Evolutionary conservation across 2,113 vertebrate species (phyloP).

Genomic region (Dendrocopos noguchii): DNA sequence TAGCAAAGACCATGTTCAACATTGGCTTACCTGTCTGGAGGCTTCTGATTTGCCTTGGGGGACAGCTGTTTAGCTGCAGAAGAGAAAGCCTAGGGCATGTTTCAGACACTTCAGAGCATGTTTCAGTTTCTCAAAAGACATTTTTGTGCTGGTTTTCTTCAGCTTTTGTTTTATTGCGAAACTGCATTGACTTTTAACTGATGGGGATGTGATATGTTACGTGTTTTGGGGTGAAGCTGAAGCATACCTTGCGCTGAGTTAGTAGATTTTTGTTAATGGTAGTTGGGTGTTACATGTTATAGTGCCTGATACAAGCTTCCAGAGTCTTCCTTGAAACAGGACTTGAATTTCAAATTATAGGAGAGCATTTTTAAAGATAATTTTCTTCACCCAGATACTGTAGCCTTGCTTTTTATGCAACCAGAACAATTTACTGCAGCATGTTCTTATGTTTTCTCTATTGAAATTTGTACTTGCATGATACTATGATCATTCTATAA

Average conservation of each 20-base stretch:
- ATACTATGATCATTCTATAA: fast-evolving
- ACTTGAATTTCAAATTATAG: background rate
- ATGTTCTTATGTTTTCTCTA: background rate
- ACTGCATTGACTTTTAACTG: background rate
- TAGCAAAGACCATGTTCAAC: fast-evolving
- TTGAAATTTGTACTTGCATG: background rate
- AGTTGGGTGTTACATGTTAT: fast-evolving
- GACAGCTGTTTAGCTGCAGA: background rate
- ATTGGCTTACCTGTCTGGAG: fast-evolving
- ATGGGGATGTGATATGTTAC: background rate
- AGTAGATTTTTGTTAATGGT: background rate
- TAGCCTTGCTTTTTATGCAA: background rate
- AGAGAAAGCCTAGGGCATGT: fast-evolving
- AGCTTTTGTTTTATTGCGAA: background rate
- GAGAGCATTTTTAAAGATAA: background rate
- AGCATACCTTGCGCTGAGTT: fast-evolving
- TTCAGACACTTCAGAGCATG: fast-evolving
- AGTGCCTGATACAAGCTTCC: background rate
- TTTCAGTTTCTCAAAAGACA: background rate
- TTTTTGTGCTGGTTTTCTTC: background rate
- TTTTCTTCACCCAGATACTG: background rate
- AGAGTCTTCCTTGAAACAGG: background rate
- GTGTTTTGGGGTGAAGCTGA: fast-evolving
- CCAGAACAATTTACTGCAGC: background rate
- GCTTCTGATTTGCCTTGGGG: fast-evolving